These are phyloP conservation scores for Oncorhynchus mykiss DNA, from an alignment of 2,113 vertebrate genomes.

Conservation along the genomic window DNA sequence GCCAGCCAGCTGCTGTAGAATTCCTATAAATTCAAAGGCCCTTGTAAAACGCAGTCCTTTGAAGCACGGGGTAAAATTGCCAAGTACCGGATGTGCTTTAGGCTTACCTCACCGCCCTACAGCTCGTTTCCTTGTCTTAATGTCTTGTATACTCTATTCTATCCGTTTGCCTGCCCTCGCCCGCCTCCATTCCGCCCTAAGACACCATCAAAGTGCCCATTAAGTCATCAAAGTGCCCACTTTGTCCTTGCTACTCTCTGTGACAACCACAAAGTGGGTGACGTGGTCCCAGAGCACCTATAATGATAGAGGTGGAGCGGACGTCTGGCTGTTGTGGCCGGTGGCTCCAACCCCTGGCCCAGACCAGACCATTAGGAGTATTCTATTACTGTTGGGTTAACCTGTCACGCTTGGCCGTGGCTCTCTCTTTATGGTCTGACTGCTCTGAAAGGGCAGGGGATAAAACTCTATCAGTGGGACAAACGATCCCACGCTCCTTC, in stretches of 20 bases:
- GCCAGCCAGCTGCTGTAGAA: neutral
- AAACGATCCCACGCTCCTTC: conserved; percentile 50
- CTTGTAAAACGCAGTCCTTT: conserved; percentile 25
- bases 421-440: conserved; percentile 59
- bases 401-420: conserved; percentile 62
- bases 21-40: conserved; percentile 29
- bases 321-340: conserved; percentile 6
- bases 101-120: conserved; percentile 21
- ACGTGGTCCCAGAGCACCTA: conserved; percentile 7
- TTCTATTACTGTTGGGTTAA: conserved; percentile 67
- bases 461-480: conserved; percentile 69
- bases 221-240: conserved; percentile 59
- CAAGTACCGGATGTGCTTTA: neutral
- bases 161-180: conserved; percentile 42
- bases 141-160: conserved; percentile 25
- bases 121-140: conserved; percentile 33
- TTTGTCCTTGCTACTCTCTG: conserved; percentile 52
- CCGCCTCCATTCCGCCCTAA: conserved; percentile 49
- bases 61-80: neutral
- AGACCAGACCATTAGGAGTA: conserved; percentile 49
- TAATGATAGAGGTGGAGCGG: conserved; percentile 11
- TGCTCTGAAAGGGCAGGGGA: conserved; percentile 64
- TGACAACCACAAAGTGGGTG: conserved; percentile 42
- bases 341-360: conserved; percentile 19
- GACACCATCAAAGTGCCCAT: conserved; percentile 61